Conservation (phyloP, 2,797 vertebrate species). For the Gambusia yucatana region DNA sequence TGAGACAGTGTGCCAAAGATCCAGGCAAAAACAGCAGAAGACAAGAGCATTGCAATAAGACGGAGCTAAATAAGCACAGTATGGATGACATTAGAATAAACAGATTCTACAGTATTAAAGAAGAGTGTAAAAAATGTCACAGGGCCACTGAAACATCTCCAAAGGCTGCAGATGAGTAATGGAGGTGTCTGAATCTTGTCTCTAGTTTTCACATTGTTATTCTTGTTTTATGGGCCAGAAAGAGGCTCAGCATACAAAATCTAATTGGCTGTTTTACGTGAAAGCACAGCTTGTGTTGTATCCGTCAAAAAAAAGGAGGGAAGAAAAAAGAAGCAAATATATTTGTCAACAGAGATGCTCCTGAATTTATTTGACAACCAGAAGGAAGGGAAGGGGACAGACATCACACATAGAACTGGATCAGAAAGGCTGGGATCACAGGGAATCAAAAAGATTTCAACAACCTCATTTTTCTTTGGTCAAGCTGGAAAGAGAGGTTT, state of each 20-base stretch:
- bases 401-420: neutral
- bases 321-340: constrained; percentile 33
- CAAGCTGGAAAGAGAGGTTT: neutral
- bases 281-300: constrained; percentile 50
- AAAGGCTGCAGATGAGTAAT: constrained; percentile 10
- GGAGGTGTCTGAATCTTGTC: constrained; percentile 13
- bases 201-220: constrained; percentile 36
- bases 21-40: neutral
- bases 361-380: constrained; percentile 47
- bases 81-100: constrained; percentile 15
- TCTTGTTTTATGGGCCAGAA: constrained; percentile 44
- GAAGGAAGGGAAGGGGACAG: neutral
- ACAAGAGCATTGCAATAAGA: neutral
- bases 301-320: neutral
- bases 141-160: constrained; percentile 1
- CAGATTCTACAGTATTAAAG: constrained; percentile 11
- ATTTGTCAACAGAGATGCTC: constrained; percentile 44
- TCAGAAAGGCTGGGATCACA: neutral
- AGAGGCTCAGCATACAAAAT: constrained; percentile 34
- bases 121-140: constrained; percentile 12
- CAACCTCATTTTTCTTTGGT: neutral
- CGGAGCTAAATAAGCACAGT: neutral
- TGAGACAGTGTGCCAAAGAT: neutral
- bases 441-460: neutral
- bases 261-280: constrained; percentile 60